Conservation (phyloP, 2,113 vertebrate genomes). For the Sterna hirundo region DNA sequence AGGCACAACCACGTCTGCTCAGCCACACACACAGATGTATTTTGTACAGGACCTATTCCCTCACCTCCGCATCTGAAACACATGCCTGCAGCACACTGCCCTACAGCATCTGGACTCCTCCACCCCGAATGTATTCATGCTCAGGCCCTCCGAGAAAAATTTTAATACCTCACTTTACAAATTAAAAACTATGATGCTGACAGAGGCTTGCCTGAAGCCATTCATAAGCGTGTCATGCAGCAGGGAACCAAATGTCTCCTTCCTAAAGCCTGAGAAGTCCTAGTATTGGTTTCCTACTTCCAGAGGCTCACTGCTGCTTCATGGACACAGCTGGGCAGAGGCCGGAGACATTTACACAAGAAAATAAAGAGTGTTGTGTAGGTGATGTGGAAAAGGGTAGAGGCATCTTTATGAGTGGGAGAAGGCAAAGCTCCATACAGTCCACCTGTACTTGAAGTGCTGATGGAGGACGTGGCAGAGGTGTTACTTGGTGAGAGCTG, state of each 20-base stretch:
- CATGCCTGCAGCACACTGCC: background rate
- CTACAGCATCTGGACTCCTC: background rate
- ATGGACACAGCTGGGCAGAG: background rate
- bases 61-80: background rate
- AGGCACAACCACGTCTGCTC: background rate
- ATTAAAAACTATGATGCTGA: background rate
- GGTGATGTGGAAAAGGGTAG: background rate
- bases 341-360: background rate
- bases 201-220: background rate
- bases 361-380: background rate
- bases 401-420: background rate
- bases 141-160: background rate
- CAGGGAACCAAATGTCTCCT: background rate
- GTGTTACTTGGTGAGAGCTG: background rate
- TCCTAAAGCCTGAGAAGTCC: background rate
- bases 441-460: background rate
- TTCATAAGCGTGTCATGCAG: background rate
- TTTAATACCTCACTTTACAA: background rate
- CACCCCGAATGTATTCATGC: rapidly evolving
- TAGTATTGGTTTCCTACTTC: background rate
- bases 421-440: background rate
- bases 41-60: background rate
- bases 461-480: background rate
- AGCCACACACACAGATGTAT: background rate
- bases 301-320: background rate